These are phyloP conservation scores for Lissocephala sabroskyi DNA, from an alignment of 2,888 invertebrate species.

Conservation along the genomic window DNA sequence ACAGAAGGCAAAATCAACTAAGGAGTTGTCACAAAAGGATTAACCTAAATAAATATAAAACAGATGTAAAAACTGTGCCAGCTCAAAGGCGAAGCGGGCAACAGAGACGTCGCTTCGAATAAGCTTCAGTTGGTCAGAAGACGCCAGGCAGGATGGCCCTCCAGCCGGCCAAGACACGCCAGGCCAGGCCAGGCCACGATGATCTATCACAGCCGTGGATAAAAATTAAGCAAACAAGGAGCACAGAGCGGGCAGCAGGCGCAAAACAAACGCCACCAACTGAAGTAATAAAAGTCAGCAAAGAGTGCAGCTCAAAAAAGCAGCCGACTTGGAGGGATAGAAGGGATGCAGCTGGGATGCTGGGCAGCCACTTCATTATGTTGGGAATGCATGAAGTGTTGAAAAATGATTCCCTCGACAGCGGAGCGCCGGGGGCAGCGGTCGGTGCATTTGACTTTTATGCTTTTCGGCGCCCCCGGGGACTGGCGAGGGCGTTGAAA, in stretches of 20 bases:
- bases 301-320: slow-evolving; percentile 18
- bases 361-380: slow-evolving; percentile 54
- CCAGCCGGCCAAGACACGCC: slow-evolving; percentile 28
- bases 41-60: slow-evolving; percentile 63
- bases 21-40: slow-evolving; percentile 38
- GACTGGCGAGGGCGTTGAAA: slow-evolving; percentile 47
- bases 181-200: slow-evolving; percentile 47
- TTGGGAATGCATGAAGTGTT: slow-evolving; percentile 59
- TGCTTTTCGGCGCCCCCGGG: slow-evolving; percentile 36
- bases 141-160: slow-evolving; percentile 9
- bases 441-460: slow-evolving; percentile 64
- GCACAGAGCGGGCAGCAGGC: not conserved
- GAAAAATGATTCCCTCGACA: slow-evolving; percentile 58
- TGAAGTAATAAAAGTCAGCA: slow-evolving; percentile 51
- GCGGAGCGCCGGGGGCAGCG: slow-evolving; percentile 15
- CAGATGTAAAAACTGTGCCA: slow-evolving; percentile 51
- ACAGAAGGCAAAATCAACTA: no score
- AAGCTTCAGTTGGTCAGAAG: slow-evolving; percentile 17
- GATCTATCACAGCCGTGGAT: slow-evolving; percentile 45
- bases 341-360: not conserved
- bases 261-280: slow-evolving; percentile 30
- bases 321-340: no score
- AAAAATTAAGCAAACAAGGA: slow-evolving; percentile 22
- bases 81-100: slow-evolving; percentile 15
- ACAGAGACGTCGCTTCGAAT: slow-evolving; percentile 41